Percentiles rank a stretch among this genome's conserved stretches.
Conservation (phyloP, 2,797 vertebrate genomes). For the Chrosomus eos region DNA sequence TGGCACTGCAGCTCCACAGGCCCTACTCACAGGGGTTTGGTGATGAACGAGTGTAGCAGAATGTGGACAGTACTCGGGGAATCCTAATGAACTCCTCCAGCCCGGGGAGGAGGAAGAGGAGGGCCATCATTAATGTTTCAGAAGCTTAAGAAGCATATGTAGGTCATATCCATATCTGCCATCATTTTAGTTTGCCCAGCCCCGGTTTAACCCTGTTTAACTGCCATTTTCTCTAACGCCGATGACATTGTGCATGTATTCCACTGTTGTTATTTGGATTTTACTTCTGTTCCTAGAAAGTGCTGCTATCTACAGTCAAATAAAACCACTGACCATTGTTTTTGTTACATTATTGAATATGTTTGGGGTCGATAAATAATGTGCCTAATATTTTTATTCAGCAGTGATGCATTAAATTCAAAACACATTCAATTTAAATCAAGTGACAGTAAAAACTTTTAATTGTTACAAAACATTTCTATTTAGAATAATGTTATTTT, state of each 20-base stretch:
- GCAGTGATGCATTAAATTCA: not conserved
- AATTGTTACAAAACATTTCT: not conserved
- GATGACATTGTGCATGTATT: conserved; percentile 46
- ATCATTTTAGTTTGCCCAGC: conserved; percentile 27
- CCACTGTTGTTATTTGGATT: conserved; percentile 15
- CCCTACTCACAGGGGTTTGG: not conserved
- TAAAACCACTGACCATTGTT: not conserved
- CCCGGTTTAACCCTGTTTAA: conserved; percentile 52
- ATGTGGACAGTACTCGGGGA: conserved; percentile 55
- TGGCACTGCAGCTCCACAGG: conserved; percentile 10
- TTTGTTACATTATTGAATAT: not conserved
- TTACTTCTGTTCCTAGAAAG: not conserved
- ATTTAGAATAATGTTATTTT: not conserved
- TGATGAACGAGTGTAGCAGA: conserved; percentile 18
- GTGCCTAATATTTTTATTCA: not conserved
- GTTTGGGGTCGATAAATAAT: not conserved
- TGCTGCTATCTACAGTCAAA: not conserved
- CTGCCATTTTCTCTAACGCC: conserved; percentile 20
- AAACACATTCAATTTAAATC: not conserved
- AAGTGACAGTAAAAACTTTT: not conserved
- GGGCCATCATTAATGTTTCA: conserved; percentile 73
- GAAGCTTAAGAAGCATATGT: conserved; percentile 51
- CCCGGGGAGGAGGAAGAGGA: conserved; percentile 56
- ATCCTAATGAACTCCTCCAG: conserved; percentile 65
- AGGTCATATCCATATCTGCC: conserved; percentile 51